Percentiles rank a stretch among this genome's conserved stretches.
Evolutionary conservation across 23 tunicate genomes (phyloP).

Genomic region (Aplidium turbinatum): DNA sequence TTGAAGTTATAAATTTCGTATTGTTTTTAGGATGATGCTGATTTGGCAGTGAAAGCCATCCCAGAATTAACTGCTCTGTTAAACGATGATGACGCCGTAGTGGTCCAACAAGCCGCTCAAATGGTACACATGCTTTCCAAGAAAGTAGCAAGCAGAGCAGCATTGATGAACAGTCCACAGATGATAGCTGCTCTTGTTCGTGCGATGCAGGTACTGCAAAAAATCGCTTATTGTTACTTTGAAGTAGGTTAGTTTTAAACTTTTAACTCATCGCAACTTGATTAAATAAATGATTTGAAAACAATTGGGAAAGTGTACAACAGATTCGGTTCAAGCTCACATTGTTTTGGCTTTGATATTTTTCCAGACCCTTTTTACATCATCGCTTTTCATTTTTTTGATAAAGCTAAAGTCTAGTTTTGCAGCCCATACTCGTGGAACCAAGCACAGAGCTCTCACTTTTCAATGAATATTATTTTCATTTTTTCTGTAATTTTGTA

Average conservation of each 20-base stretch:
- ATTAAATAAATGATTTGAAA: no score
- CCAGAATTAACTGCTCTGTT: conserved; percentile 83
- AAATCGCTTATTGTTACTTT: no score
- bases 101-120: conserved; percentile 96
- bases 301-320: no score
- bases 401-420: background rate
- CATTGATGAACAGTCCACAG: conserved; percentile 81
- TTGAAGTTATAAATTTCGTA: background rate
- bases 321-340: no score
- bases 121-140: conserved; percentile 93
- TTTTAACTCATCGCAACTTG: no score
- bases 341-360: no score
- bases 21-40: conserved; percentile 81
- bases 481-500: no score
- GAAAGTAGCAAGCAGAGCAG: conserved; percentile 93
- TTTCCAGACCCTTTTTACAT: no score
- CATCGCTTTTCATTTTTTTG: background rate
- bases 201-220: conserved; percentile 94
- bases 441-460: no score
- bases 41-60: conserved; percentile 89
- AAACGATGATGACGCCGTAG: conserved; percentile 86
- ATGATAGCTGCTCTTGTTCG: conserved; percentile 80
- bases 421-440: no score
- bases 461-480: no score
- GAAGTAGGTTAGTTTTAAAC: no score